Conservation (phyloP, 2,797 vertebrate species). For the Glyptemys insculpta region DNA sequence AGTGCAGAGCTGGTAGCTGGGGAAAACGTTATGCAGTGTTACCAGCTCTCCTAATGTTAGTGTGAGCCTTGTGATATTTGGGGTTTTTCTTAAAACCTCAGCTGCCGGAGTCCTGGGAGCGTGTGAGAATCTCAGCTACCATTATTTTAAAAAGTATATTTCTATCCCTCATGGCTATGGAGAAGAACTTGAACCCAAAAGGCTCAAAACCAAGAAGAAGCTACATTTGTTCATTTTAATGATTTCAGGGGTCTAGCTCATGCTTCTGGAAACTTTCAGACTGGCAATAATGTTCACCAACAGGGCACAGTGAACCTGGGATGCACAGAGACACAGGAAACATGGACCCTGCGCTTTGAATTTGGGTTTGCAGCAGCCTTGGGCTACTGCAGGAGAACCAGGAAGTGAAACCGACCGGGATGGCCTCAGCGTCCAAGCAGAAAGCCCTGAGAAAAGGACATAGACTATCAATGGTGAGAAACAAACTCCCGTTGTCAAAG, state of each 20-base stretch:
- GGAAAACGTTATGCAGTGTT: fast-evolving
- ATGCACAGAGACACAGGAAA: not conserved
- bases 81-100: not conserved
- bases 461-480: not conserved
- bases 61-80: not conserved
- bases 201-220: not conserved
- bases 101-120: not conserved
- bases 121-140: fast-evolving
- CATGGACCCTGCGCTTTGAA: not conserved
- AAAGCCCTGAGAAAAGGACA: not conserved
- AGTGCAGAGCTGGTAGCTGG: not conserved
- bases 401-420: not conserved
- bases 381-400: not conserved
- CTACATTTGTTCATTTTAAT: not conserved
- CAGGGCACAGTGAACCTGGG: not conserved
- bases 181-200: not conserved
- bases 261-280: not conserved
- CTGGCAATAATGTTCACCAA: not conserved
- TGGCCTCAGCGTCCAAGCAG: not conserved
- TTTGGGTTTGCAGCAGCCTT: not conserved
- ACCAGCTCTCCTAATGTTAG: not conserved
- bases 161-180: not conserved
- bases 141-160: not conserved
- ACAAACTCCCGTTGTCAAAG: not conserved
- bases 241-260: not conserved